Conservation (phyloP, 1,140 invertebrate genomes). For the Maconellicoccus hirsutus region DNA sequence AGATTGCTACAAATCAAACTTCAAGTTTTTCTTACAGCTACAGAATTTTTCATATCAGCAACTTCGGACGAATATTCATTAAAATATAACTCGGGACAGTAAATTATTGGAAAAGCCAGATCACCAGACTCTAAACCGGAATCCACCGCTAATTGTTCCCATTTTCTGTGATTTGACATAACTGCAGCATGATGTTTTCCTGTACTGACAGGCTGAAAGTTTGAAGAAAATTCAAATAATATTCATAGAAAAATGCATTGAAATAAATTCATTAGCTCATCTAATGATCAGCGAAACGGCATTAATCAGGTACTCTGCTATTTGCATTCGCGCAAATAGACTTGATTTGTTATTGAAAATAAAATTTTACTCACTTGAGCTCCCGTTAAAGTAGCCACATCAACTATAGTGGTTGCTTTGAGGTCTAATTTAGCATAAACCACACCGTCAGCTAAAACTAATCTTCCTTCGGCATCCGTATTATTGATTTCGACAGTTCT, state of each 20-base stretch:
- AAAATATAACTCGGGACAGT: conserved; percentile 79
- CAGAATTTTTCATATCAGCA: conserved; percentile 90
- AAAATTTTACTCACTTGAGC: conserved; percentile 51
- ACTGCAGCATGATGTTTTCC: conserved; percentile 76
- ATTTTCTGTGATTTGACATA: conserved; percentile 55
- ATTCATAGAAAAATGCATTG: no score
- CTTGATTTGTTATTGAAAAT: no score
- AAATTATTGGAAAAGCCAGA: conserved; percentile 69
- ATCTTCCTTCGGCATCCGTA: conserved; percentile 81
- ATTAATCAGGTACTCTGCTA: no score
- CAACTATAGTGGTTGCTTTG: conserved; percentile 69
- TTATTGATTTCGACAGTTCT: conserved; percentile 87
- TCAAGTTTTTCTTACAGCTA: conserved; percentile 42
- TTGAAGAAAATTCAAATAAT: no score
- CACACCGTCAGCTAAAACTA: conserved; percentile 71
- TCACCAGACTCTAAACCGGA: conserved; percentile 62
- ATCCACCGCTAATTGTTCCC: conserved; percentile 48
- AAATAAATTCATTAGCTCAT: no score
- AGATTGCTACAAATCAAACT: no score
- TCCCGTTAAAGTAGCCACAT: conserved; percentile 83
- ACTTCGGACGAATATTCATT: conserved; percentile 68
- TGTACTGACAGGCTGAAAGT: conserved; percentile 54
- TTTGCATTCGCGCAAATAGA: no score
- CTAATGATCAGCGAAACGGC: no score
- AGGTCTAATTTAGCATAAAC: conserved; percentile 67